Evolutionary conservation across 2,888 invertebrate genomes (phyloP), one percentile per base, ranked within the genome.

Genomic region (Drosophila helvetica): DNA sequence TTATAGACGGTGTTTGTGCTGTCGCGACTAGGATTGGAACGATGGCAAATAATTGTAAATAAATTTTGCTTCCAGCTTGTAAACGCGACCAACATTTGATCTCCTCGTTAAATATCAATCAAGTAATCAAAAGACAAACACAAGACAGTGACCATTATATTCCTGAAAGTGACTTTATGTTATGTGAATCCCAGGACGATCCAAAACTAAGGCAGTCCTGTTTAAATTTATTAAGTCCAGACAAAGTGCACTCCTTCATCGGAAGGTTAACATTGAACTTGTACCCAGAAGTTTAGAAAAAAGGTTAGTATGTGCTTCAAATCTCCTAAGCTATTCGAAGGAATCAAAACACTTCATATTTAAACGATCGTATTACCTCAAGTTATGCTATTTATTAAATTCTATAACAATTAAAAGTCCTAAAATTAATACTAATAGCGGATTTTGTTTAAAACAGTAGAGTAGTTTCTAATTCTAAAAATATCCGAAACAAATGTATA

Each of bases 1-100:
- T 83, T 75, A 67, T 84, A 85, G 84, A 90, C 76, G 65, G 69
- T 70, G 71, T 50, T 33, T 79, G 71, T 54, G 70, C 62, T 73
- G 70, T 73, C 76, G 83, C 78, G 84, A 60, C 63, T 71, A 38
- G 75, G 63, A 77, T 77, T 74, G 43, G 51, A 64, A 64, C 77
- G 69, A 66, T 68, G 6, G 30, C 51, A 51, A 30, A 27, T 51
- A 27, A 18, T 18, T 51, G 27, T 33, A 46, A 56, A 57, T 48
- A 46, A 56, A 56, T 47, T 22, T 2, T 33, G 18, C 30, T 38
- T 38, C n/a, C 15, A 38, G n/a, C 38, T n/a, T n/a, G 6, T 38
- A 38, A 38, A 38, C 38, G 38, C n/a, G n/a, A 38, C 38, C n/a
- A 38, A 38, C 6, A n/a, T n/a, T n/a, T 38, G 38, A 38, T 38